Evolutionary conservation across 2,888 invertebrate genomes (phyloP).

Genomic region (Papilio elwesi): DNA sequence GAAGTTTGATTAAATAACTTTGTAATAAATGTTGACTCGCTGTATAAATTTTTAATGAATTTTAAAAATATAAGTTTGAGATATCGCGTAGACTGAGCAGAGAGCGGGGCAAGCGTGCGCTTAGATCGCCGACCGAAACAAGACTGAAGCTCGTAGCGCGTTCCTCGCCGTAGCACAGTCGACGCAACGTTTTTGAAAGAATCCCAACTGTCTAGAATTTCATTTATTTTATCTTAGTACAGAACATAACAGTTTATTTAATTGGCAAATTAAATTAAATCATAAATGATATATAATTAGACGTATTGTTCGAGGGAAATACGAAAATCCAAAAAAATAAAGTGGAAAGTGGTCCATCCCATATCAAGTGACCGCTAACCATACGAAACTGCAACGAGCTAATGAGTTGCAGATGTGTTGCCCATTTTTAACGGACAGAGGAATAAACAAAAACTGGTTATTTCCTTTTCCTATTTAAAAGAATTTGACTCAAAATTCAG

Average conservation of each 20-base stretch:
- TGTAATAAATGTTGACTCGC: neutral
- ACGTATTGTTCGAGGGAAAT: no score
- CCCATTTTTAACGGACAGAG: no score
- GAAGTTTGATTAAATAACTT: conserved; percentile 6
- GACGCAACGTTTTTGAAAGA: conserved; percentile 5
- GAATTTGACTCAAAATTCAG: no score
- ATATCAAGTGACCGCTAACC: no score
- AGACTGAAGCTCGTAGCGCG: conserved; percentile 36
- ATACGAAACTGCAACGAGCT: no score
- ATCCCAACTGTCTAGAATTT: neutral
- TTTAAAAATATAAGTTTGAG: conserved; percentile 26
- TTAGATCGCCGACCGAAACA: conserved; percentile 31
- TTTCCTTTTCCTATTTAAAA: no score
- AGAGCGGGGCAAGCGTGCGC: conserved; percentile 34
- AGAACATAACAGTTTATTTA: neutral
- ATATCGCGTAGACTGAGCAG: conserved; percentile 25
- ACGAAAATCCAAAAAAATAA: no score
- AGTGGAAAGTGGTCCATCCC: no score
- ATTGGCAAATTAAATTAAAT: neutral
- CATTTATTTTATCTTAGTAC: neutral
- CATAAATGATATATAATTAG: no score
- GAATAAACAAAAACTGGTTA: no score
- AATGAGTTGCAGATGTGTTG: no score
- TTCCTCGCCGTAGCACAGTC: neutral
- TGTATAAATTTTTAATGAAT: conserved; percentile 1